A percentile compares a stretch with the other conserved stretches of the same genome.
phyloP scores from a whole-genome alignment of 2,888 invertebrate genomes.

The Oligia strigilis region DNA sequence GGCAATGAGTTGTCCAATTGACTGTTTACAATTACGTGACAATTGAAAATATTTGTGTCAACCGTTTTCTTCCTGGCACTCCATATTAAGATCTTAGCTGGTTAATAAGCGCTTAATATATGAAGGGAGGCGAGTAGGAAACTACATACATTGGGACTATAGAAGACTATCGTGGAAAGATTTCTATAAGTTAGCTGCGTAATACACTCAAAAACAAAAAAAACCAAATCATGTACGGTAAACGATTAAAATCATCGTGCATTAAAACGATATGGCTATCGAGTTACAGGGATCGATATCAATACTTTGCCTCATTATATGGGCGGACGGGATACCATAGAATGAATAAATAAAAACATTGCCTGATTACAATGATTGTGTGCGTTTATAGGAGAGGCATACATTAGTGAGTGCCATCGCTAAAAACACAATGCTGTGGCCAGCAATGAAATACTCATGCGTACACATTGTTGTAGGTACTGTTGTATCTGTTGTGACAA shows the following conservation, averaged over 20 bases:
- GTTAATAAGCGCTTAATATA: not conserved
- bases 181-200: no score
- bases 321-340: constrained; percentile 37
- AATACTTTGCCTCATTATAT: constrained; percentile 27
- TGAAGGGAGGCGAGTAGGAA: no score
- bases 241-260: not conserved
- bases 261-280: constrained; percentile 4
- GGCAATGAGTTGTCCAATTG: constrained; percentile 58
- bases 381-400: constrained; percentile 30
- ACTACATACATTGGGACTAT: not conserved
- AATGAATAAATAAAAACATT: constrained; percentile 49
- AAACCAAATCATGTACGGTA: not conserved
- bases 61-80: constrained; percentile 49
- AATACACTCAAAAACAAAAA: not conserved
- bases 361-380: constrained; percentile 29
- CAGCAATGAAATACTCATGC: constrained; percentile 74
- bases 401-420: constrained; percentile 52
- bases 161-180: not conserved
- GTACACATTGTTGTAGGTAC: constrained; percentile 67
- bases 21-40: constrained; percentile 46
- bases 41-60: constrained; percentile 43
- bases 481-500: constrained; percentile 61
- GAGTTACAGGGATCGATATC: constrained; percentile 25
- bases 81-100: not conserved
- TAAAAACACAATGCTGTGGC: constrained; percentile 72